phyloP scores from a whole-genome alignment of 2,888 invertebrate genomes.

The Lutraria lutraria region DNA sequence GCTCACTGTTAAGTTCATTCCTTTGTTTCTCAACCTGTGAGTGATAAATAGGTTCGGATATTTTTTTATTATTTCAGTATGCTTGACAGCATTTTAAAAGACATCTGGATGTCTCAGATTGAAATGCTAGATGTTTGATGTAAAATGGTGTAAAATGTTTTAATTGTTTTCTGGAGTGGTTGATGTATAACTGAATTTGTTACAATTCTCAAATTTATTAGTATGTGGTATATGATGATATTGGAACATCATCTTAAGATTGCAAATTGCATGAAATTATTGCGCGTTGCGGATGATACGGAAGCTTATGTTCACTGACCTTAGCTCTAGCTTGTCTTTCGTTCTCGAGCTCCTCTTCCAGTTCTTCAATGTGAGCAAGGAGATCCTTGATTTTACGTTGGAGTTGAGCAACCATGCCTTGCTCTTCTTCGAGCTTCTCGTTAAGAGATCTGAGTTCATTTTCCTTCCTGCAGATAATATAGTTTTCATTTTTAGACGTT shows the following conservation, averaged over 20 bases:
- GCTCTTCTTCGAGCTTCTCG: constrained; percentile 98
- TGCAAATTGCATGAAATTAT: too few species aligned
- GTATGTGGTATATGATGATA: too few species aligned
- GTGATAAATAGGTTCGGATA: neutral
- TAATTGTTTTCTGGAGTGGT: too few species aligned
- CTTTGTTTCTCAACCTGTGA: constrained; percentile 97
- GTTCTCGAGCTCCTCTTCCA: constrained; percentile 99
- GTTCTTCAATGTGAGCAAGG: constrained; percentile 98
- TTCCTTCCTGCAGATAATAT: constrained; percentile 92
- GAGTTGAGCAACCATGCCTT: constrained; percentile 97
- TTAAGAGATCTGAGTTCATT: constrained; percentile 98
- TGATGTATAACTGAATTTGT: too few species aligned
- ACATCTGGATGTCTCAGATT: too few species aligned
- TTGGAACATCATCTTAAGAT: too few species aligned
- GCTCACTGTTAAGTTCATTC: constrained; percentile 97
- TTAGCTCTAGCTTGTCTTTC: constrained; percentile 99
- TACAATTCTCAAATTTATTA: too few species aligned
- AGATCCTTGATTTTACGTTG: constrained; percentile 99
- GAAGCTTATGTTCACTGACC: constrained; percentile 77
- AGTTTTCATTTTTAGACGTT: neutral
- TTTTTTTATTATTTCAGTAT: neutral
- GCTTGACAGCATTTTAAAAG: neutral
- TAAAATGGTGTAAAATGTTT: too few species aligned
- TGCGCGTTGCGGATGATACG: neutral
- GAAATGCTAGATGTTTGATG: too few species aligned